phyloP scores from a whole-genome alignment of 2,888 invertebrate genomes.

The Tromatobia lineatoria region DNA sequence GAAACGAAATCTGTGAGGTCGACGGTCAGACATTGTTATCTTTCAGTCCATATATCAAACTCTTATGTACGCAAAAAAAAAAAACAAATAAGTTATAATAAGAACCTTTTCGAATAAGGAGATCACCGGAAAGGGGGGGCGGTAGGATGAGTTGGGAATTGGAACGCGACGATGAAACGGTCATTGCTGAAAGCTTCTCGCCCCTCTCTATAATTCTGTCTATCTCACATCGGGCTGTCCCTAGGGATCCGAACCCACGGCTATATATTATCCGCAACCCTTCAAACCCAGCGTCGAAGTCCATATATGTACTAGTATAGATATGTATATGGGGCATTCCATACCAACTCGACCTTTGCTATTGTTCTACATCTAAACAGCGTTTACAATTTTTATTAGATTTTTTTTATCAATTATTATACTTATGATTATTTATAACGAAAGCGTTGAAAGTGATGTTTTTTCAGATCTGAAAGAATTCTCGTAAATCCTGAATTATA shows the following conservation, averaged over 20 bases:
- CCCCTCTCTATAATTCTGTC: constrained; percentile 41
- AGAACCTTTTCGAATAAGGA: background rate
- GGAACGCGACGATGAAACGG: constrained; percentile 54
- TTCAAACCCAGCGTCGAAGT: constrained; percentile 74
- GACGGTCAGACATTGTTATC: too few relatives aligned
- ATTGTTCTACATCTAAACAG: too few relatives aligned
- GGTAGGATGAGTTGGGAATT: background rate
- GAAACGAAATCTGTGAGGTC: too few relatives aligned
- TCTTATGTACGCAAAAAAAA: background rate
- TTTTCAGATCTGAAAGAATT: too few relatives aligned
- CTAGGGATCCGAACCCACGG: constrained; percentile 43
- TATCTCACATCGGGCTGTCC: constrained; percentile 25
- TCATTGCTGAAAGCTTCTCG: constrained; percentile 56
- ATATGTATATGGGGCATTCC: too few relatives aligned
- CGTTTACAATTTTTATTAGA: too few relatives aligned
- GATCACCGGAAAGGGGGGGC: background rate
- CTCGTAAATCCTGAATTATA: too few relatives aligned
- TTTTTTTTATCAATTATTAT: too few relatives aligned
- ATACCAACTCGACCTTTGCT: too few relatives aligned
- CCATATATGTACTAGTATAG: constrained; percentile 33
- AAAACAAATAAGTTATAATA: background rate
- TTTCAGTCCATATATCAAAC: too few relatives aligned
- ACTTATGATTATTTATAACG: too few relatives aligned
- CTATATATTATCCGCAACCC: constrained; percentile 76
- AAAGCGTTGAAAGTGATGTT: too few relatives aligned